Evolutionary conservation across 1,140 invertebrate genomes (phyloP), one percentile per base, ranked within the genome.

Genomic region (Caenorhabditis tropicalis): DNA sequence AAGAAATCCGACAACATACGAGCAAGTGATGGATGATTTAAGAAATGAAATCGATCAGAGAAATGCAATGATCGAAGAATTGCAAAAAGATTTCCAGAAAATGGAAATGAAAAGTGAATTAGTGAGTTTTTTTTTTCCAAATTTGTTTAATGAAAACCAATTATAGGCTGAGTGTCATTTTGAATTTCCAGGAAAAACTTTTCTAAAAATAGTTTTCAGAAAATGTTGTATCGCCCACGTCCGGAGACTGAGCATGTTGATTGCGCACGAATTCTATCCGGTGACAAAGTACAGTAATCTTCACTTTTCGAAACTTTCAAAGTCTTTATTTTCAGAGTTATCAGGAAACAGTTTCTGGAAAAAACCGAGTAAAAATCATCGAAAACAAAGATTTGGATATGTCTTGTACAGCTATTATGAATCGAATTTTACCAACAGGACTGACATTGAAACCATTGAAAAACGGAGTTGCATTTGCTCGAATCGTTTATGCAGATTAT

Each of bases 401-500:
- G 33, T 43, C 65, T 19, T 74, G 65, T 43, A 12, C 65, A 43
- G 65, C 65, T 3, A 74, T 74, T 27, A 39, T 74, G 65, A 74
- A 43, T 15, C 36, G 65, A 43, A 43, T 74, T 9, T 3, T 43
- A 24, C 65, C 65, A 33, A 0, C 33, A 7, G 65, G 33, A 39
- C 16, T 12, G 4, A 9, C 4, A 21, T 74, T 74, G 65, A 74
- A 74, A 43, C 65, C 65, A 24, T 74, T 74, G 65, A 74, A 74
- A 43, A 43, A 74, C 4, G 79, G 79, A 21, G 48, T 81, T 3
- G 79, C 79, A 21, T 81, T 81, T 24, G 79, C 79, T 10, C 46
- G 79, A 53, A 81, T 81, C 7, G 79, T 81, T 49, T 81, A 81
- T 81, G 33, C 31, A 43, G 79, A 81, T 58, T 81, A 81, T 31